Conservation (phyloP, 2,888 invertebrate species). For the Leistus spinibarbis region DNA sequence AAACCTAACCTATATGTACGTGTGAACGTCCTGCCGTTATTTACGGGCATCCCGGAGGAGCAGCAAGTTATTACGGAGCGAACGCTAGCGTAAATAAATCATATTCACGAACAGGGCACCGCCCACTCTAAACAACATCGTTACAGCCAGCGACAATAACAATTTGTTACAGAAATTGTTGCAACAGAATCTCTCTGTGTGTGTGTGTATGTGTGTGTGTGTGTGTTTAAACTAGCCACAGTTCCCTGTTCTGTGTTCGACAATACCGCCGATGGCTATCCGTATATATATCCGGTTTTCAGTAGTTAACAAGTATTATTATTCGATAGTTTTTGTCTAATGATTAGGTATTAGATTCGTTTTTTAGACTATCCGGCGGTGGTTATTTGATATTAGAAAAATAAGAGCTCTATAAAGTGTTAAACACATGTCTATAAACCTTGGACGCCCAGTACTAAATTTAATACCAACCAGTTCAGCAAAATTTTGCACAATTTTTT, state of each 20-base stretch:
- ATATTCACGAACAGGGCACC: slow-evolving; percentile 43
- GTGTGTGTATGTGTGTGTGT: neutral
- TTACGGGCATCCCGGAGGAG: slow-evolving; percentile 14
- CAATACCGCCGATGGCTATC: neutral
- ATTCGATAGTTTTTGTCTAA: neutral
- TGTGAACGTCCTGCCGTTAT: slow-evolving; percentile 17
- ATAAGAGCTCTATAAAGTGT: too few species aligned
- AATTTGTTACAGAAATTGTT: slow-evolving; percentile 57
- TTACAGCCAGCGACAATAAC: slow-evolving; percentile 58
- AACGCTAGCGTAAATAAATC: slow-evolving; percentile 36
- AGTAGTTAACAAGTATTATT: neutral
- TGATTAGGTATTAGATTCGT: neutral
- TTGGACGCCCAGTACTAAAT: too few species aligned
- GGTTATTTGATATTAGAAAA: neutral
- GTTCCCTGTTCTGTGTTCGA: neutral
- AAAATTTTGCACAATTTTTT: too few species aligned
- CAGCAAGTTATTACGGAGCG: slow-evolving; percentile 28
- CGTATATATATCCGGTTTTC: neutral
- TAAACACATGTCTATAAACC: too few species aligned
- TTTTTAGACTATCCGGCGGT: neutral
- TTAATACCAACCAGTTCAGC: too few species aligned
- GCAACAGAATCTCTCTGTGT: neutral
- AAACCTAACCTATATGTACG: neutral
- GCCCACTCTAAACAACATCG: slow-evolving; percentile 57
- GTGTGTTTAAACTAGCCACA: neutral